Evolutionary conservation across 2,888 invertebrate species (phyloP), one percentile per base, ranked within the genome.

Genomic region (Rhaphigaster nebulosa): DNA sequence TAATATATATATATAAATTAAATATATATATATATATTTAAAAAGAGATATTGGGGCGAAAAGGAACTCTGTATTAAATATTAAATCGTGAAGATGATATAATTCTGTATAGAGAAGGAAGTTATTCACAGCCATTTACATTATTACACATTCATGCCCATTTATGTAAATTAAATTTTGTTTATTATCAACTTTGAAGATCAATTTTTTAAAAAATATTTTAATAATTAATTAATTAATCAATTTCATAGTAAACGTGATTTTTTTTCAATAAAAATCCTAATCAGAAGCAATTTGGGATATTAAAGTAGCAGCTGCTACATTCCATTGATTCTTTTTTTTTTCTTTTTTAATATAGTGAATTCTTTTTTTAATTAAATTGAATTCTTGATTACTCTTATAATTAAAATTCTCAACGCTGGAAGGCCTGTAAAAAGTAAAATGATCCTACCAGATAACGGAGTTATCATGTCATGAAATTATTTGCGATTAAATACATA

Each of bases 351-450:
- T 34, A 76, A 23, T 76, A 76, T 76, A 76, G 38, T 76, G 70
- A 76, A 76, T 76, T 76, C 70, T 76, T 76, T 76, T n/a, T 76
- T 76, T 76, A 76, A 76, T 76, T 76, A 76, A 76, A 76, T 38
- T 38, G 70, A 8, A 76, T 76, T 76, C 70, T 76, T 76, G 70
- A 76, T 76, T 76, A 76, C 70, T 38, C 38, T 76, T 76, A 38
- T 76, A 76, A 76, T 76, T 76, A 76, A 76, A 76, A 20, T 10
- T 23, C 70, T 3, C 20, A 52, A 38, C 34, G 70, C 34, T n/a
- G 70, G 70, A 76, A 76, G 38, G 34, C 38, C 70, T 12, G 38
- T 76, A 38, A 34, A 38, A 76, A 38, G 70, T 38, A 38, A 76
- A 76, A 76, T 76, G 10, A 5, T 12, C 70, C 38, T 23, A 38